Base-by-base conservation (phyloP, 1,140 invertebrate genomes). In the Drosophila pseudoobscura region DNA sequence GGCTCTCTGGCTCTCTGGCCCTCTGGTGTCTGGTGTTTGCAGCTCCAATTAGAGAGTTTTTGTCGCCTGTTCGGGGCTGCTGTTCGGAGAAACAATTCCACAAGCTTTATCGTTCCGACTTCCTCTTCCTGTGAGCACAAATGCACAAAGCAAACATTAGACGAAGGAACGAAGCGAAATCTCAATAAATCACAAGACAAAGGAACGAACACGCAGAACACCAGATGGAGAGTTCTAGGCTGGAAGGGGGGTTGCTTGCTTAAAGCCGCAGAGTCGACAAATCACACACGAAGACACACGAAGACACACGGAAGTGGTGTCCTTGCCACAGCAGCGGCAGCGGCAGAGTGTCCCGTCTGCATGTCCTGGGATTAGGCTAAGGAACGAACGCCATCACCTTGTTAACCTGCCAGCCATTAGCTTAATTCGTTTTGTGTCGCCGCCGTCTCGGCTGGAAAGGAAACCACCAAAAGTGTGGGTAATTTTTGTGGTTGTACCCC, bases 361-460 rank as follows among this genome's bases (percentile, higher is more conserved):
- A 35, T 79, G 57, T 76, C 55, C 68, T 57, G 69, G 70, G 75
- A 75, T 78, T 78, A 74, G 72, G 11, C 35, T 5, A 5, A 39
- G 35, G 35, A 39, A 39, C 47, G 41, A 64, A 76, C 55, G 68
- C 74, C 60, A 46, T 56, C 75, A 78, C 79, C 79, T 84, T 76
- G 65, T 84, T 84, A 84, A 76, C 80, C 80, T 80, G 63, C 51
- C 29, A 46, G 66, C 80, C 80, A 84, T 84, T 84, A 84, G 66
- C 62, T 62, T 84, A 84, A 84, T 84, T 84, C 75, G 80, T 68
- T 83, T 84, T 79, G 64, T 83, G 66, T 73, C 65, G 56, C 39
- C 65, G 56, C 39, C 51, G 57, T 51, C 22, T 46, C 47, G 44
- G 41, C 43, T 50, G 50, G 22, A 70, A 82, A 82, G 50, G 26